Evolutionary conservation across 2,797 vertebrate species (phyloP), one percentile per base, ranked within the genome.

Genomic region (Octomys mimax): DNA sequence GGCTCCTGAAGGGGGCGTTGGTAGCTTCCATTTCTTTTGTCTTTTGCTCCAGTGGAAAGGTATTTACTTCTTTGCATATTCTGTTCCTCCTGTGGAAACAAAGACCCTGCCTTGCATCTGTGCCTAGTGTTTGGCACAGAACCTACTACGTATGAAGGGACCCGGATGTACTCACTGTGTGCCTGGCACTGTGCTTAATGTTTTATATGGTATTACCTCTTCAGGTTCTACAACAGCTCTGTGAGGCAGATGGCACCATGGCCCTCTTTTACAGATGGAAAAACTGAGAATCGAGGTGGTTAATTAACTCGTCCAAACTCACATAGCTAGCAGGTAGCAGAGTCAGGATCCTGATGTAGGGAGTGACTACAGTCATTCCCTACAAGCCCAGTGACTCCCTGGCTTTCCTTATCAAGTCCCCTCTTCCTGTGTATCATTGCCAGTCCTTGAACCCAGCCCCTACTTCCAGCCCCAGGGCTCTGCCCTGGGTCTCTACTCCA

Each of bases 11-110:
- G 28, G 3, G 66, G 9, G 18, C 22, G 2, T 57, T 77, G 14
- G 46, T 71, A 39, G n/a, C 42, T 92, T 88, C 66, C 52, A 8
- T 86, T 59, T 94, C 49, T 92, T 88, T 54, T 77, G 14, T 73
- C 57, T 71, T 89, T 80, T 82, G 36, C 42, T 89, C 46, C 42
- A 88, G 46, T 49, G 33, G 54, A 52, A 80, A 93, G 6, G 21
- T 57, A 64, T 57, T 87, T 78, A 42, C 86, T 87, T 89, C 52
- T 92, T 62, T 49, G 49, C 36, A 14, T 39, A 59, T 42, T 57
- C 21, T 46, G 28, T 95, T 80, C 42, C 57, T 28, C 84, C 82
- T 42, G 10, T 54, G 59, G 75, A 90, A 61, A 10, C 71, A 64
- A 78, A 52, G 64, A 39, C 24, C 31, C 26, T 46, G 39, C 49